Conservation (phyloP, 2,888 invertebrate genomes). For the Steinernema scapterisci region DNA sequence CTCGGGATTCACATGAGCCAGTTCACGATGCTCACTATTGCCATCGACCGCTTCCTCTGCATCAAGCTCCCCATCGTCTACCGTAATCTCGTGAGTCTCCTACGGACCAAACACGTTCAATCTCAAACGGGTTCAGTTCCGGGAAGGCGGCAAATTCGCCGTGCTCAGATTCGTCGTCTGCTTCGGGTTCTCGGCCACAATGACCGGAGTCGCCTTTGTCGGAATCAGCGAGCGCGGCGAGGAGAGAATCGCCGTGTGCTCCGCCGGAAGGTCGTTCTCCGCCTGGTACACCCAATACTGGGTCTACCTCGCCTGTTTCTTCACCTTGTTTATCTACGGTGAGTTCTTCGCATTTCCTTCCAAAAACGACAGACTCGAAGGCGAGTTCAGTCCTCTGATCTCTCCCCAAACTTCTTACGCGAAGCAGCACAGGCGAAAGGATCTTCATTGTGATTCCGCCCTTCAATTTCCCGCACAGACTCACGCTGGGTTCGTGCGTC, state of each 20-base stretch:
- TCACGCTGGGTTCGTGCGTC: no score
- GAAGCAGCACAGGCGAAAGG: no score
- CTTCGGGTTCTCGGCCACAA: constrained; percentile 25
- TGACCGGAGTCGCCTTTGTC: constrained; percentile 19
- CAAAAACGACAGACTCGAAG: no score
- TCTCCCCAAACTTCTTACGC: no score
- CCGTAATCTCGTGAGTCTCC: background rate
- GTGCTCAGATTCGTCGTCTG: constrained; percentile 20
- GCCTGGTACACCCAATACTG: background rate
- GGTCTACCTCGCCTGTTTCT: constrained; percentile 26
- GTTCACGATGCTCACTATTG: constrained; percentile 2
- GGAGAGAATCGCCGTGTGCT: constrained; percentile 1
- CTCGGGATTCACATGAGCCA: constrained; percentile 22
- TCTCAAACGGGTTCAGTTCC: background rate
- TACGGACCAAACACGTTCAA: background rate
- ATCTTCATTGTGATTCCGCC: no score
- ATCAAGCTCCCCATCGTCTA: constrained; percentile 23
- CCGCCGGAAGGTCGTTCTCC: constrained; percentile 7
- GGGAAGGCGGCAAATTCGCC: background rate
- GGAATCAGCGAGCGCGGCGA: constrained; percentile 14
- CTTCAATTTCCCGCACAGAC: no score
- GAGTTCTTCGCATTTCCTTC: no score
- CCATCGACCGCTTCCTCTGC: constrained; percentile 13
- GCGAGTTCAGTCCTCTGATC: no score
- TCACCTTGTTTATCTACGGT: constrained; percentile 17